Conservation (phyloP, 2,113 vertebrate genomes). For the Onychostruthus taczanowskii region DNA sequence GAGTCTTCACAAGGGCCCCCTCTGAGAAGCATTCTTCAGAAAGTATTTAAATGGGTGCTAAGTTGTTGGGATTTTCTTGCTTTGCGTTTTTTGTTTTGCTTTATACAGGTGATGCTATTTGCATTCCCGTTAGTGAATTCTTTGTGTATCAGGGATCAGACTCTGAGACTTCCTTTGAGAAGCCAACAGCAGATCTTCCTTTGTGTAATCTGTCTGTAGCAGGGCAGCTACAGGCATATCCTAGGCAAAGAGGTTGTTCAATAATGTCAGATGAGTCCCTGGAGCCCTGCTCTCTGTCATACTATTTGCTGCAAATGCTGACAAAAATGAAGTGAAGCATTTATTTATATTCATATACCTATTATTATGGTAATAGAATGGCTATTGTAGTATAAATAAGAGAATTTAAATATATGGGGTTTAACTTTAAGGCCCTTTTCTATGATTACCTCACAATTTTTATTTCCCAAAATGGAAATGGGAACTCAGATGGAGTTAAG, state of each 20-base stretch:
- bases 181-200: slow-evolving; percentile 31
- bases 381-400: slow-evolving; percentile 65
- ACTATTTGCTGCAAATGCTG: slow-evolving; percentile 75
- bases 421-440: background rate
- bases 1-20: background rate
- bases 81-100: background rate
- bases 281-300: slow-evolving; percentile 65
- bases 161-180: slow-evolving; percentile 10
- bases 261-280: slow-evolving; percentile 70
- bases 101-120: slow-evolving; percentile 30
- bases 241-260: slow-evolving; percentile 51
- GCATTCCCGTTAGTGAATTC: slow-evolving; percentile 11
- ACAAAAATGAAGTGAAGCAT: slow-evolving; percentile 76
- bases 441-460: background rate
- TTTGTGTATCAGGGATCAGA: slow-evolving; percentile 8
- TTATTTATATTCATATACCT: slow-evolving; percentile 67
- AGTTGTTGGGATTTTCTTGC: background rate
- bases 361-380: slow-evolving; percentile 69
- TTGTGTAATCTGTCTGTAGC: slow-evolving; percentile 55
- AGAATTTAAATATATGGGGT: slow-evolving; percentile 34
- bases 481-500: background rate
- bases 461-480: background rate
- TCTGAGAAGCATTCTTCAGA: background rate
- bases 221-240: slow-evolving; percentile 47
- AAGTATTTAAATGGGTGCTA: background rate